Evolutionary conservation across 2,888 invertebrate genomes (phyloP).

Genomic region (Drosophila diplacantha): DNA sequence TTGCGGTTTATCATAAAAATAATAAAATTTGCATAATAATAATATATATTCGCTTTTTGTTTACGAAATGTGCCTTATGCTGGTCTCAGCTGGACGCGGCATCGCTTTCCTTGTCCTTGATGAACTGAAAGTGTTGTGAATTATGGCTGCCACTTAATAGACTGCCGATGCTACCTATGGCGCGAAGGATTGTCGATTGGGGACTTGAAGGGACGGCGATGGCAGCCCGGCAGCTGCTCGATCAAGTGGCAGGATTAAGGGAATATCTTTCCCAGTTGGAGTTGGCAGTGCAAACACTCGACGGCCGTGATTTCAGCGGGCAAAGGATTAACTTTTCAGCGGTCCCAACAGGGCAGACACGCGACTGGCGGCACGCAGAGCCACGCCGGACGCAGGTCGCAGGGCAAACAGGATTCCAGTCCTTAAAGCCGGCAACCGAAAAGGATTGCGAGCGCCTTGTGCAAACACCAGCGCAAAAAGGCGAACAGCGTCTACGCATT

Average conservation of each 20-base stretch:
- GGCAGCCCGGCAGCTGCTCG: slow-evolving; percentile 53
- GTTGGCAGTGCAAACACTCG: slow-evolving; percentile 53
- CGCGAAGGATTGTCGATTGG: slow-evolving; percentile 50
- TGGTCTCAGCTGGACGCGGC: slow-evolving; percentile 48
- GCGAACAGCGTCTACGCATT: slow-evolving; percentile 58
- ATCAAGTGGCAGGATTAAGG: slow-evolving; percentile 68
- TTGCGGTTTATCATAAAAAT: slow-evolving; percentile 71
- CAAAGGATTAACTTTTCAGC: slow-evolving; percentile 65
- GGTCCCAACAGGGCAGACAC: slow-evolving; percentile 54
- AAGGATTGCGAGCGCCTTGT: slow-evolving; percentile 60
- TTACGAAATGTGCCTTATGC: slow-evolving; percentile 60
- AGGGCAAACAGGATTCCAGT: slow-evolving; percentile 48
- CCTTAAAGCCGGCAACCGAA: slow-evolving; percentile 20
- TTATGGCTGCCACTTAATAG: slow-evolving; percentile 49
- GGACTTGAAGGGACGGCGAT: slow-evolving; percentile 39
- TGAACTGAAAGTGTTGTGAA: slow-evolving; percentile 72
- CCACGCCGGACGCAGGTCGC: slow-evolving; percentile 21
- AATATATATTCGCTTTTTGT: slow-evolving; percentile 38
- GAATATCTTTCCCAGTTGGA: slow-evolving; percentile 37
- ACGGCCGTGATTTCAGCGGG: slow-evolving; percentile 53
- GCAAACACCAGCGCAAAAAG: slow-evolving; percentile 54
- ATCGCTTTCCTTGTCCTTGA: slow-evolving; percentile 52
- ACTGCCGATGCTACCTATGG: slow-evolving; percentile 40
- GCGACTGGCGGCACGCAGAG: slow-evolving; percentile 63
- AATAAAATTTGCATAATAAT: slow-evolving; percentile 75